Evolutionary conservation across 2,113 vertebrate genomes (phyloP), one percentile per base, ranked within the genome.

Genomic region (Oceanites oceanicus): DNA sequence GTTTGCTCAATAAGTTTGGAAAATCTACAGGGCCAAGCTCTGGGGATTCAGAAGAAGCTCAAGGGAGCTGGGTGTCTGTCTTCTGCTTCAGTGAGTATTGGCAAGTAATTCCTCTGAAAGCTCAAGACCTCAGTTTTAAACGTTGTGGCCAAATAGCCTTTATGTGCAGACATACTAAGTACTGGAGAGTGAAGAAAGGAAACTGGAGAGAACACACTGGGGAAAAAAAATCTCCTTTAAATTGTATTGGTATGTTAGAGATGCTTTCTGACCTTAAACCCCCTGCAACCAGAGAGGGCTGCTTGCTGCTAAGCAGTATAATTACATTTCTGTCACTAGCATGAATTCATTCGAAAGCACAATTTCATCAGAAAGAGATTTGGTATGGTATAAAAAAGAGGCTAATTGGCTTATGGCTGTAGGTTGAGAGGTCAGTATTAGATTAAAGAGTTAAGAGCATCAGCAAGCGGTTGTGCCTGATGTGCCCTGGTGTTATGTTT

Each of bases 381-480:
- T 94, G 86, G 58, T 95, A 62, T 62, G 92, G 91, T 92, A 38
- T 90, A 82, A 87, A 94, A 58, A 81, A 81, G 95, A 86, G 62
- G 66, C 71, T 97, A 94, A 93, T 97, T 96, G 96, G 96, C 94
- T 96, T 97, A 95, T 34, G 81, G 70, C 89, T 91, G 87, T 61
- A 58, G 91, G 84, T 85, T 88, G 77, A 83, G 87, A 82, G 97
- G 97, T 89, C 92, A 94, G 63, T 50, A 4, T 73, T 91, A 91
- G 92, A 87, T 95, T 94, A 91, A 95, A 86, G 83, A 87, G 71
- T 91, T 97, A 85, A 76, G 86, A 95, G 80, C 81, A 58, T 83
- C 58, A 83, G 66, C 40, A 36, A 89, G 77, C n/a, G 29, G 50
- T 27, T 68, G 45, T 45, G 45, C 45, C 73, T 22, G 68, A 10